Percentiles rank a stretch among this genome's conserved stretches.
Conservation (phyloP, 2,797 vertebrate genomes). For the Limnodromus scolopaceus region DNA sequence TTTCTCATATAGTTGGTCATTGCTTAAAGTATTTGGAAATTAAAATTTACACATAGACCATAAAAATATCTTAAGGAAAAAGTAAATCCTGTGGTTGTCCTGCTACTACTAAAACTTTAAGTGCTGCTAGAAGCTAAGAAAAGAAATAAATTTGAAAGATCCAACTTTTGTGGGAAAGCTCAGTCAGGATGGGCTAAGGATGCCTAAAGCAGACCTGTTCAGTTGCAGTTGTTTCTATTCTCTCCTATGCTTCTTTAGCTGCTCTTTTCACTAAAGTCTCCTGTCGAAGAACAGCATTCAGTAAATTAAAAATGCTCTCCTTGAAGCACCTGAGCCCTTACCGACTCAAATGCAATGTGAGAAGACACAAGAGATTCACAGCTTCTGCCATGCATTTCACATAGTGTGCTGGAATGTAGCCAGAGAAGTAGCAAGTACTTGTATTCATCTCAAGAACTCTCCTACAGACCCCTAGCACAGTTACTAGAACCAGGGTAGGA, state of each 20-base stretch:
- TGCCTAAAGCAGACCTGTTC: background rate
- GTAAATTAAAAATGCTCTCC: background rate
- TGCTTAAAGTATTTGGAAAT: background rate
- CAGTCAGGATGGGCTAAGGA: background rate
- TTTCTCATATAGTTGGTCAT: background rate
- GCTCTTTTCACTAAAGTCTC: background rate
- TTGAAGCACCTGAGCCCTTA: background rate
- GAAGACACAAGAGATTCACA: background rate
- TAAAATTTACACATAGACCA: background rate
- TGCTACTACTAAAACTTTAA: background rate
- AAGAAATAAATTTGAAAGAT: background rate
- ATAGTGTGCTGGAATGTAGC: background rate
- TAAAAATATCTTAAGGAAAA: background rate
- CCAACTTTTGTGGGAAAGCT: background rate
- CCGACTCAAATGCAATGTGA: rapidly evolving
- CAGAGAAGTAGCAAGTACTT: background rate
- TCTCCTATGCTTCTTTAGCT: background rate
- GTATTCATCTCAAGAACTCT: background rate
- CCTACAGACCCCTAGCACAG: background rate
- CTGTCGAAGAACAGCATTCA: background rate
- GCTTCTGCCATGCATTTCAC: background rate
- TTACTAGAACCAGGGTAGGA: background rate
- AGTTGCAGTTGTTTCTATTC: background rate
- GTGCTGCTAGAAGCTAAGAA: background rate
- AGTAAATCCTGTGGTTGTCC: background rate